These are phyloP conservation scores for Oreonectes daqikongensis DNA, from an alignment of 2,797 vertebrate genomes.

Conservation along the genomic window DNA sequence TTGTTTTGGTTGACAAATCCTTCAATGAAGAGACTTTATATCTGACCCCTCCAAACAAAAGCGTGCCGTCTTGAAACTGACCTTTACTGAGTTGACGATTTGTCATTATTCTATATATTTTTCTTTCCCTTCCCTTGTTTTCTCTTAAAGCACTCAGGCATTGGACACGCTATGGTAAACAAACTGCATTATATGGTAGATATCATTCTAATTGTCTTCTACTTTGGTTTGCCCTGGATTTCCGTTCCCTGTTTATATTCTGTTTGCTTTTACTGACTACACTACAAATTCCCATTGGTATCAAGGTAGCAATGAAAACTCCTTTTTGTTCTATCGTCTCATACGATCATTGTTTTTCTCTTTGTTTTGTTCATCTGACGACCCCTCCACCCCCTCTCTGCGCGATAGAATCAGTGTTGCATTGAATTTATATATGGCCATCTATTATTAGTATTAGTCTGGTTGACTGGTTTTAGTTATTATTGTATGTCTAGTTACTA, in stretches of 20 bases:
- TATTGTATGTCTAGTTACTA: no score
- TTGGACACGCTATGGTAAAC: conserved; percentile 99
- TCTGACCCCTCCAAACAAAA: conserved; percentile 13
- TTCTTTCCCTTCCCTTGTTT: conserved; percentile 79
- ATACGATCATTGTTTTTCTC: conserved; percentile 60
- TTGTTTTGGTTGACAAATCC: conserved; percentile 60
- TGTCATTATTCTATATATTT: conserved; percentile 83
- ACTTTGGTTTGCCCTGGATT: conserved; percentile 96
- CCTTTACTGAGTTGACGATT: conserved; percentile 82
- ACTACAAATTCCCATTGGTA: conserved; percentile 77
- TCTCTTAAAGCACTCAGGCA: conserved; percentile 94
- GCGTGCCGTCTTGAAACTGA: conserved; percentile 62
- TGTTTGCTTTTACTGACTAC: conserved; percentile 82
- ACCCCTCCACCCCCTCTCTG: conserved; percentile 54
- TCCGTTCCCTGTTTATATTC: conserved; percentile 83
- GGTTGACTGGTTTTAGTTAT: no score
- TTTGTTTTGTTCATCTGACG: conserved; percentile 67
- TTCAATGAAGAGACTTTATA: conserved; percentile 65
- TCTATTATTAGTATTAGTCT: no score
- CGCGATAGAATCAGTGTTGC: no score
- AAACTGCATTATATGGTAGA: conserved; percentile 99
- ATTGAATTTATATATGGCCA: no score
- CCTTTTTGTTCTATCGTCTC: conserved; percentile 66
- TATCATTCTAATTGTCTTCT: conserved; percentile 98
- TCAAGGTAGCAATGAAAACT: conserved; percentile 79